These are phyloP conservation scores for Oscheius sp. DNA, from an alignment of 2,888 invertebrate genomes.

Conservation along the genomic window DNA sequence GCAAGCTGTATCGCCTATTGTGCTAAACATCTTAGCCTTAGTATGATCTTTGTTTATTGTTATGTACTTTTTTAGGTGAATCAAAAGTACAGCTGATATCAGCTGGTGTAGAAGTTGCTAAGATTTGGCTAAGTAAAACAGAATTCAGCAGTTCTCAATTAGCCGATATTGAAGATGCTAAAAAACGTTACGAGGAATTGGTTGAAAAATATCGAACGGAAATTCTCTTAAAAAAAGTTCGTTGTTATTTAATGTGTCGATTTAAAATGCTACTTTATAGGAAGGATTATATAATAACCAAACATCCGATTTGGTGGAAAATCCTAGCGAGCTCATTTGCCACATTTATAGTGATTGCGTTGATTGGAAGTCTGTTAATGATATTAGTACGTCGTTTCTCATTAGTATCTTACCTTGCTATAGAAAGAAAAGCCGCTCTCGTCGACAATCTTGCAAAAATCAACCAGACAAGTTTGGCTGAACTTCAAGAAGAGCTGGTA, in stretches of 20 bases:
- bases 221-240: slow-evolving; percentile 47
- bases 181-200: slow-evolving; percentile 42
- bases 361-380: slow-evolving; percentile 52
- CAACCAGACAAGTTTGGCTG: background rate
- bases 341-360: slow-evolving; percentile 52
- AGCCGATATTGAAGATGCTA: slow-evolving; percentile 40
- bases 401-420: no score
- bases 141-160: slow-evolving; percentile 25
- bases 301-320: slow-evolving; percentile 46
- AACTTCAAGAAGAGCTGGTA: slow-evolving; percentile 28
- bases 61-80: slow-evolving; percentile 30
- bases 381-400: slow-evolving; percentile 41
- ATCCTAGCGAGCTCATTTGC: slow-evolving; percentile 50
- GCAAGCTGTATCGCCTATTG: slow-evolving; percentile 46
- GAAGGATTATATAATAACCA: slow-evolving; percentile 46
- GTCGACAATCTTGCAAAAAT: slow-evolving; percentile 20
- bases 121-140: slow-evolving; percentile 33
- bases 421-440: slow-evolving; percentile 19
- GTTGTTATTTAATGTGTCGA: background rate
- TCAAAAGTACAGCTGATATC: slow-evolving; percentile 49
- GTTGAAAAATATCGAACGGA: slow-evolving; percentile 51
- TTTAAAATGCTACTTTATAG: slow-evolving; percentile 22
- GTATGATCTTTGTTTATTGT: slow-evolving; percentile 16
- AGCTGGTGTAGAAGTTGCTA: slow-evolving; percentile 47
- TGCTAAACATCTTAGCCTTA: slow-evolving; percentile 48